These are phyloP conservation scores for Seira sanloemensis DNA, from an alignment of 2,888 invertebrate species.

Conservation along the genomic window DNA sequence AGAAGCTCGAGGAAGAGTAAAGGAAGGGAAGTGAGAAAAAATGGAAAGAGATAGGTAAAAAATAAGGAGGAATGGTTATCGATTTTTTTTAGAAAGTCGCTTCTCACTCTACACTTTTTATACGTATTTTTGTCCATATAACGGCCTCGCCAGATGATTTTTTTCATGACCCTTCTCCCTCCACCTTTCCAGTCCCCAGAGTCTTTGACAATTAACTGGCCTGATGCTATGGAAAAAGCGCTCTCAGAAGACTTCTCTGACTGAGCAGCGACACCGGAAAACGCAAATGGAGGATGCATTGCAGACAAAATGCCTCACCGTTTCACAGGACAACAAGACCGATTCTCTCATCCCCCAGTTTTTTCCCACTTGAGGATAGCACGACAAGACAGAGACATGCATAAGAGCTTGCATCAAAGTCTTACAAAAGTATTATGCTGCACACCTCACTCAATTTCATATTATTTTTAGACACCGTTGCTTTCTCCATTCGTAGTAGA, in stretches of 20 bases:
- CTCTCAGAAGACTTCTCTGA: constrained; percentile 35
- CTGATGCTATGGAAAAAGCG: constrained; percentile 46
- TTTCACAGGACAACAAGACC: background rate
- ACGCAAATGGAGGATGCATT: background rate
- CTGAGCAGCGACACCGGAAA: background rate
- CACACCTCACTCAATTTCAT: background rate
- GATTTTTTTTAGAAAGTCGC: constrained; percentile 50
- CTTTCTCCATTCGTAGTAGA: background rate
- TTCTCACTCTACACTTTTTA: background rate
- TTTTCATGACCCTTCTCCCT: background rate
- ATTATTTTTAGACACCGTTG: background rate
- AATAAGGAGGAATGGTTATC: constrained; percentile 56
- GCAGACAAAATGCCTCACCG: background rate
- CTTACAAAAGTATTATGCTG: constrained; percentile 1
- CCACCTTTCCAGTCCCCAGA: constrained; percentile 39
- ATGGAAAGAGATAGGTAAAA: constrained; percentile 21
- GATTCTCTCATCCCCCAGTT: constrained; percentile 1
- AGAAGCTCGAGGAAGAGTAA: constrained; percentile 22
- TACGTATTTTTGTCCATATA: constrained; percentile 8
- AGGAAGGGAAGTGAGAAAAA: constrained; percentile 23
- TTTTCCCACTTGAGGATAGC: background rate
- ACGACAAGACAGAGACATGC: background rate
- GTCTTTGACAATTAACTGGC: constrained; percentile 58
- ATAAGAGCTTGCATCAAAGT: background rate
- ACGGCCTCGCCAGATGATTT: constrained; percentile 5